These are phyloP conservation scores for Globodera rostochiensis DNA, from an alignment of 1,140 invertebrate species.

Conservation along the genomic window DNA sequence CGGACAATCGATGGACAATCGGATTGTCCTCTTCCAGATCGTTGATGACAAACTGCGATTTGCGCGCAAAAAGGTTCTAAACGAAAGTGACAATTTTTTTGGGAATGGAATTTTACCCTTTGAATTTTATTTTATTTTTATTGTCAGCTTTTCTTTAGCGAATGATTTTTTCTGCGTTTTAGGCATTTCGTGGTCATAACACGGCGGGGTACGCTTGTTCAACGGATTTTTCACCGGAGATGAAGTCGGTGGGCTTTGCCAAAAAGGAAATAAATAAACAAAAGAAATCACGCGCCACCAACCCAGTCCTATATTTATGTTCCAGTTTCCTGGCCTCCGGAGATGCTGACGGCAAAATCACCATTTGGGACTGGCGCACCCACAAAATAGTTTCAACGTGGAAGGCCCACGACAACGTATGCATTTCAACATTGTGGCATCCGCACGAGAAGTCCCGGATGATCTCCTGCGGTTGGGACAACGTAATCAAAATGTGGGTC, in stretches of 20 bases:
- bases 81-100: neutral
- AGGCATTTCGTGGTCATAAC: slow-evolving; percentile 94
- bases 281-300: neutral
- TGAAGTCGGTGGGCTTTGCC: slow-evolving; percentile 74
- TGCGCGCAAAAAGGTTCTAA: slow-evolving; percentile 82
- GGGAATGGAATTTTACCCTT: too few species aligned
- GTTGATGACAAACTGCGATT: slow-evolving; percentile 80
- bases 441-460: slow-evolving; percentile 92
- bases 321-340: slow-evolving; percentile 92
- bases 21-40: slow-evolving; percentile 95
- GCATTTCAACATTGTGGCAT: slow-evolving; percentile 92
- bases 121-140: too few species aligned
- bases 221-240: slow-evolving; percentile 96
- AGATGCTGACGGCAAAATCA: slow-evolving; percentile 98
- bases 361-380: slow-evolving; percentile 96
- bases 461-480: slow-evolving; percentile 92
- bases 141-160: too few species aligned
- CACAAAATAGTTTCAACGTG: slow-evolving; percentile 88
- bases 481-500: slow-evolving; percentile 97
- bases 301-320: slow-evolving; percentile 44
- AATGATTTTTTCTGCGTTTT: neutral
- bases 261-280: neutral
- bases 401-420: slow-evolving; percentile 97
- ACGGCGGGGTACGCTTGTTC: slow-evolving; percentile 95
- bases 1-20: slow-evolving; percentile 99